Base-by-base conservation (phyloP, 2,113 vertebrate species). In the Natator depressus region DNA sequence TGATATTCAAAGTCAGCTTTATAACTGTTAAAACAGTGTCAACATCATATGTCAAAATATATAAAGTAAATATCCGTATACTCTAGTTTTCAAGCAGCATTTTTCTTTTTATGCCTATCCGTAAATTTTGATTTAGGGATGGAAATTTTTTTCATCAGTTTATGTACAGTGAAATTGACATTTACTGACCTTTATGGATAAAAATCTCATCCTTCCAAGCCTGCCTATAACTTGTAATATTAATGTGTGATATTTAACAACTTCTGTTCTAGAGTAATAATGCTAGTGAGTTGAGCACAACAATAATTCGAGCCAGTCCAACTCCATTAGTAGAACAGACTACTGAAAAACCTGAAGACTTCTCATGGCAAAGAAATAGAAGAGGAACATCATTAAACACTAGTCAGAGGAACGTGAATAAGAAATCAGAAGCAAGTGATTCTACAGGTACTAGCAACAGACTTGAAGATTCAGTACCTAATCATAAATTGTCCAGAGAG, bases 291-390 rank as follows among this genome's bases (percentile, higher is more conserved):
- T 96, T 99, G 90, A 99, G 99, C 96, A 99, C 99, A 89, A 99
- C 99, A 80, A 99, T 99, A 96, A 96, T 99, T 96, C 97, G 95
- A 93, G 98, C 98, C 87, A 99, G 99, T 95, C 99, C 99, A 50
- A 97, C 98, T 81, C 98, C 99, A 78, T 97, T 94, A 0, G 91
- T 98, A 89, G 99, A 99, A 19, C 93, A 93, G 16, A 83, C 31
- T 88, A 17, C 90, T 50, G 82, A 84, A 95, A 86, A 96, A 88
- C 46, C 88, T 51, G 89, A 96, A 42, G 80, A 94, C 24, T 72
- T 38, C 42, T 86, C 62, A 2, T 29, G 84, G 89, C 95, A 97
- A 92, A 96, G 80, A 79, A 93, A 51, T 35, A 90, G 46, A 75
- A 89, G 90, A 80, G 90, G 42, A 85, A 10, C 85, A n/a, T 50